Conservation (phyloP, 2,113 vertebrate genomes). For the Phyllopteryx taeniolatus region DNA sequence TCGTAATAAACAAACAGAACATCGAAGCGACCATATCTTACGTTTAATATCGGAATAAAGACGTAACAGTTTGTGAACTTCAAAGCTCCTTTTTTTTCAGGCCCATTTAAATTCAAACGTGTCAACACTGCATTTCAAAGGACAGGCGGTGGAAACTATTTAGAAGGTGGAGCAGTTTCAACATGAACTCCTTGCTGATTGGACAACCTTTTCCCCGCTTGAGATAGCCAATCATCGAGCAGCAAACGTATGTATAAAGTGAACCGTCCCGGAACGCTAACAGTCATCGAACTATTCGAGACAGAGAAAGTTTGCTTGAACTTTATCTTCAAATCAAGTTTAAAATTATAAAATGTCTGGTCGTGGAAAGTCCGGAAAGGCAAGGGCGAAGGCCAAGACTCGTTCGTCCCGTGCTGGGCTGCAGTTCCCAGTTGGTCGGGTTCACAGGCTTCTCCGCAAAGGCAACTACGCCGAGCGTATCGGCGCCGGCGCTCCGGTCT, state of each 20-base stretch:
- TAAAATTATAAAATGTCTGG: neutral
- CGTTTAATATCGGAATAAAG: too few relatives aligned
- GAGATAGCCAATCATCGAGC: neutral
- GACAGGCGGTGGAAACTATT: too few relatives aligned
- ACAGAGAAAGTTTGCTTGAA: too few relatives aligned
- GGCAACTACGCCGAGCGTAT: neutral
- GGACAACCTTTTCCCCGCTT: neutral
- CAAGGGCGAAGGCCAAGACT: neutral
- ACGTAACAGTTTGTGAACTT: too few relatives aligned
- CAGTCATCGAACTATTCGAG: too few relatives aligned
- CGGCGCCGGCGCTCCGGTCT: neutral
- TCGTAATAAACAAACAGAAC: too few relatives aligned
- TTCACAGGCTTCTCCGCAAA: neutral
- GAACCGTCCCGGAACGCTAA: too few relatives aligned
- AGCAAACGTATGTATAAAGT: neutral
- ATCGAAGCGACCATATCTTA: too few relatives aligned
- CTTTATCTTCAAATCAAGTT: too few relatives aligned
- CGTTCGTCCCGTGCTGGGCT: constrained; percentile 2
- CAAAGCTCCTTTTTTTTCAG: too few relatives aligned
- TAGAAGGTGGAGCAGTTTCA: neutral
- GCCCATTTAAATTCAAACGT: too few relatives aligned
- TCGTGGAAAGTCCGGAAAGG: neutral
- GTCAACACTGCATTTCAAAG: too few relatives aligned
- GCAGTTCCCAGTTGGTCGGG: neutral
- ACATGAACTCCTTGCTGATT: neutral